phyloP scores from a whole-genome alignment of 1,140 invertebrate species.

The Medauroidea extradentata region DNA sequence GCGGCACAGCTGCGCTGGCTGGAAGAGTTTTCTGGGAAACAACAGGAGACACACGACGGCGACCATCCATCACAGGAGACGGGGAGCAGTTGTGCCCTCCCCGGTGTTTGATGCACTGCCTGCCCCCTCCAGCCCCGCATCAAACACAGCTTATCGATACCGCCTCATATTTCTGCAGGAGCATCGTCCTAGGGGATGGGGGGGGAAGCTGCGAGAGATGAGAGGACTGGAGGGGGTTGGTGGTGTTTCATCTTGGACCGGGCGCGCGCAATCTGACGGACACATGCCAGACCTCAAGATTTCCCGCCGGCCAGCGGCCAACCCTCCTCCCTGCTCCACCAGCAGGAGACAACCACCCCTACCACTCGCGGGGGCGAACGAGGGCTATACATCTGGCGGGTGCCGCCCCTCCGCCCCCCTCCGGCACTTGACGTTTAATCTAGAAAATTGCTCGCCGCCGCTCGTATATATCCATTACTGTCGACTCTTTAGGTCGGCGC shows the following conservation, averaged over 20 bases:
- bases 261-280: slow-evolving; percentile 3
- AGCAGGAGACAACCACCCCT: too few species aligned
- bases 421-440: slow-evolving; percentile 47
- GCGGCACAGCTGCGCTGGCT: too few species aligned
- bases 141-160: slow-evolving; percentile 28
- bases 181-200: too few species aligned
- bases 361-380: not conserved
- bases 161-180: not conserved
- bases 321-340: too few species aligned
- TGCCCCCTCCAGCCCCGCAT: slow-evolving; percentile 15
- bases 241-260: slow-evolving; percentile 26
- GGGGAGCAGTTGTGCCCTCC: too few species aligned
- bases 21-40: too few species aligned
- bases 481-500: slow-evolving; percentile 44
- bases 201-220: too few species aligned
- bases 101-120: too few species aligned
- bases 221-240: too few species aligned
- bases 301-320: not conserved
- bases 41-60: too few species aligned
- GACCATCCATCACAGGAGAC: too few species aligned
- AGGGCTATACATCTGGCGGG: not conserved
- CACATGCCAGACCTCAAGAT: slow-evolving; percentile 15
- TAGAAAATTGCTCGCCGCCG: slow-evolving; percentile 49
- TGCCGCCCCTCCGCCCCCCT: slow-evolving; percentile 29
- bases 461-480: slow-evolving; percentile 51